Conservation (phyloP, 92 coral and sea anemone species). For the Isaurus tuberculatus region DNA sequence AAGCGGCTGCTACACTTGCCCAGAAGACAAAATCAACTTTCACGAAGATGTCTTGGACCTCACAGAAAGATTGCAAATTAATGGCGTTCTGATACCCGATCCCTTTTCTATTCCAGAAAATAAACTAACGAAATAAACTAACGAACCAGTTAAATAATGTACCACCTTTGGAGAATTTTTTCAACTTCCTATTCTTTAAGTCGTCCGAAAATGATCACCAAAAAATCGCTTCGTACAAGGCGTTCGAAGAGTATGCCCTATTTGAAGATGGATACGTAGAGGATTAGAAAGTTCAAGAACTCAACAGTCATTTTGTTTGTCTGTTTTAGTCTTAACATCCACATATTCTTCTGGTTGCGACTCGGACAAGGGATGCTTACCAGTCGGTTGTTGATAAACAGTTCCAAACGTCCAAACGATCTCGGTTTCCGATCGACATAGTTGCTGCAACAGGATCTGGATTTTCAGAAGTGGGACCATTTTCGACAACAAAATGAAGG, state of each 20-base stretch:
- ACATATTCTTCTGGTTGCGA: slow-evolving; percentile 1
- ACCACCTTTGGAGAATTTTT: slow-evolving; percentile 29
- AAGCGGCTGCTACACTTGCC: slow-evolving; percentile 13
- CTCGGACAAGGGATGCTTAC: no score
- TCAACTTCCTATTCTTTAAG: slow-evolving; percentile 36
- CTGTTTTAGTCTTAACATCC: slow-evolving; percentile 52
- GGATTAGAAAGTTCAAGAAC: slow-evolving; percentile 45
- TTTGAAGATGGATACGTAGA: slow-evolving; percentile 13
- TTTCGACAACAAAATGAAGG: slow-evolving; percentile 70
- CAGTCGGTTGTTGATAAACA: no score
- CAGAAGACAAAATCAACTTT: background rate
- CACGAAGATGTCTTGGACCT: background rate
- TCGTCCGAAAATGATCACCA: slow-evolving; percentile 30
- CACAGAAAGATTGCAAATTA: slow-evolving; percentile 9
- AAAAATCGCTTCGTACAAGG: slow-evolving; percentile 38
- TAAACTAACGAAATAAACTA: slow-evolving; percentile 32
- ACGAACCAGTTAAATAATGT: slow-evolving; percentile 28
- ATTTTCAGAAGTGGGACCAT: slow-evolving; percentile 67
- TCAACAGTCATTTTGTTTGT: slow-evolving; percentile 47
- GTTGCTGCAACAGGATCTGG: no score
- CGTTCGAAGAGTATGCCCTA: slow-evolving; percentile 33
- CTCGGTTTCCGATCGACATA: no score
- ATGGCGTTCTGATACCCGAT: slow-evolving; percentile 25
- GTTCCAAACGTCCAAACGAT: no score
- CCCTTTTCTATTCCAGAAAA: slow-evolving; percentile 45